A percentile compares a stretch with the other conserved stretches of the same genome.
phyloP scores from a whole-genome alignment of 2,113 vertebrate species.

The Zosterops pallidus region DNA sequence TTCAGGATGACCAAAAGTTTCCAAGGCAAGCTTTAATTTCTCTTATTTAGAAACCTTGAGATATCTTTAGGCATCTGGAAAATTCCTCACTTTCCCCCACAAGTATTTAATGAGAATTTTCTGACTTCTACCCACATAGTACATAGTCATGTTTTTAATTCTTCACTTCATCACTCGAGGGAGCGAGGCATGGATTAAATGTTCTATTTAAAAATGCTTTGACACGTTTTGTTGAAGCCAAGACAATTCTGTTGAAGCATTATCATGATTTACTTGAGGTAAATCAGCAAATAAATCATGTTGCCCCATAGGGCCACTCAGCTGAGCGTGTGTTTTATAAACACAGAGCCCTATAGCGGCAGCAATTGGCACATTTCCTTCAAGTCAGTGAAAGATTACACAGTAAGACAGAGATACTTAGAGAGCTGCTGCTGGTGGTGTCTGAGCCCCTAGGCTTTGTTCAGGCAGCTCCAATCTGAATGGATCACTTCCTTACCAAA shows the following conservation, averaged over 20 bases:
- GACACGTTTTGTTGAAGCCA: conserved; percentile 17
- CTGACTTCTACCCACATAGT: neutral
- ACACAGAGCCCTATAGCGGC: neutral
- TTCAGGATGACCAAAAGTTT: neutral
- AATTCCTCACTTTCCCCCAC: neutral
- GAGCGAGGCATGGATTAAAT: neutral
- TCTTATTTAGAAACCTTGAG: neutral
- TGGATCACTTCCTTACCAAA: conserved; percentile 22
- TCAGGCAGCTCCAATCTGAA: conserved; percentile 52
- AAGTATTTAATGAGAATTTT: neutral
- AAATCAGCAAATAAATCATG: conserved; percentile 46
- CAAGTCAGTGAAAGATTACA: conserved; percentile 1
- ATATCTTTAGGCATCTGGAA: neutral
- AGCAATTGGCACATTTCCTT: conserved; percentile 29
- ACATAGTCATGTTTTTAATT: neutral
- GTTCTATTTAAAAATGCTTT: conserved; percentile 14
- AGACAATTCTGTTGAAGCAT: conserved; percentile 38
- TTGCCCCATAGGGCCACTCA: conserved; percentile 23
- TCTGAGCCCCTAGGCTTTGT: conserved; percentile 55
- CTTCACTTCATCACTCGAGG: neutral
- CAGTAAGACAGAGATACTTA: conserved; percentile 21
- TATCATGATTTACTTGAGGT: conserved; percentile 46
- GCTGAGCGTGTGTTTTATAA: neutral
- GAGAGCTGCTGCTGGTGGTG: conserved; percentile 33
- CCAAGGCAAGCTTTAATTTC: neutral